These are phyloP conservation scores for Diploscapter pachys DNA, from an alignment of 1,140 invertebrate species.

Conservation along the genomic window DNA sequence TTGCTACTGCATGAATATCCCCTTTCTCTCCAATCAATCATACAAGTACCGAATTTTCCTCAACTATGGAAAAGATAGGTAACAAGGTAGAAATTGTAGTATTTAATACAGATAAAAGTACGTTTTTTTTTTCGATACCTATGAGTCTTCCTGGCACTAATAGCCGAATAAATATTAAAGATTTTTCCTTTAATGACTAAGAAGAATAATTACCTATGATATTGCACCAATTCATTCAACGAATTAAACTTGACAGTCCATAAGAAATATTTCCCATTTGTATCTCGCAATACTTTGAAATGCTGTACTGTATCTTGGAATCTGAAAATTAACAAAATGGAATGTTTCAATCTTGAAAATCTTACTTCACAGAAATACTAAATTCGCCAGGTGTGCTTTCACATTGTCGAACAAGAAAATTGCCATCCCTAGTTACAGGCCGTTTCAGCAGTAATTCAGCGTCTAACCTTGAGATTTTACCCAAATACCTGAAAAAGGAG, in stretches of 20 bases:
- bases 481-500: constrained; percentile 79
- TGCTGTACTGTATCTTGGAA: constrained; percentile 95
- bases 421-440: constrained; percentile 86
- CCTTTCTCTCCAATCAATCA: too few species aligned
- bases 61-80: too few species aligned
- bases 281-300: constrained; percentile 94
- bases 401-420: constrained; percentile 95
- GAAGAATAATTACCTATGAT: constrained; percentile 67
- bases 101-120: too few species aligned
- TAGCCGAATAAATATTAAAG: too few species aligned
- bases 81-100: too few species aligned
- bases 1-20: too few species aligned
- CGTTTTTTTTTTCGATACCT: too few species aligned
- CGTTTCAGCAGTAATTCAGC: constrained; percentile 83
- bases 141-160: too few species aligned
- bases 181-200: too few species aligned
- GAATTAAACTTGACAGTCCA: constrained; percentile 99
- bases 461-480: constrained; percentile 90
- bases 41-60: too few species aligned
- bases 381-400: constrained; percentile 98
- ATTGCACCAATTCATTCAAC: constrained; percentile 96
- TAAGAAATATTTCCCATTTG: constrained; percentile 94
- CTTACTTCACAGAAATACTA: constrained; percentile 91
- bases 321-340: constrained; percentile 64
- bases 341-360: neutral